Base-by-base conservation (phyloP, 2,888 invertebrate genomes). In the Lissocephala sabroskyi region DNA sequence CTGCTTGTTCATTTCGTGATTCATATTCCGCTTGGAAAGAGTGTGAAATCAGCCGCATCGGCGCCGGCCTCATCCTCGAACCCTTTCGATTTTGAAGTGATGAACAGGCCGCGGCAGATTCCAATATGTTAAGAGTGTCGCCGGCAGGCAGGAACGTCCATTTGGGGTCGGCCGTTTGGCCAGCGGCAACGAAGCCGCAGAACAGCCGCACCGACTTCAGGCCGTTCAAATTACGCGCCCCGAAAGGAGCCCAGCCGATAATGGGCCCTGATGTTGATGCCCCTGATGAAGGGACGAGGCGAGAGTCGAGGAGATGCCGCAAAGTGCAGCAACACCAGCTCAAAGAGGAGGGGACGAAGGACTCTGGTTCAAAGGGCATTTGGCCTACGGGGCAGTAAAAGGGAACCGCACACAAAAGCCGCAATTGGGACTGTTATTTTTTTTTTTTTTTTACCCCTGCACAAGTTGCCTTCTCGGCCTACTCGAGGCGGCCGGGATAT, bases 61-160 rank as follows among this genome's bases (percentile, higher is more conserved):
- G 9, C 30, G 30, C 30, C 3, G 30, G 30, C 11, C 13, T 32
- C 30, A 32, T 11, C 13, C n/a, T 32, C 13, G 11, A 6, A 32
- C 30, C 13, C 13, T 29, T n/a, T n/a, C 11, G 30, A 32, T 32
- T 11, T 13, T 10, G 30, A 11, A n/a, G n/a, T n/a, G n/a, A n/a
- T n/a, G n/a, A n/a, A n/a, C n/a, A n/a, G n/a, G n/a, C n/a, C n/a
- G n/a, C n/a, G n/a, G n/a, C n/a, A n/a, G n/a, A n/a, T n/a, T 64
- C 64, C 65, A 71, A 71, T 75, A 67, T 68, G 23, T 71, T 75
- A 64, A 75, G 75, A 68, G 76, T 71, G 76, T 75, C 68, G 62
- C 68, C 71, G 71, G 55, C 68, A 71, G 67, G 67, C 75, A 61
- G 35, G 14, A 33, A 13, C 11, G 33, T 11, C 33, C 9, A n/a